These are phyloP conservation scores for Forbesichthys papilliferus DNA, from an alignment of 2,113 vertebrate species.

Conservation along the genomic window DNA sequence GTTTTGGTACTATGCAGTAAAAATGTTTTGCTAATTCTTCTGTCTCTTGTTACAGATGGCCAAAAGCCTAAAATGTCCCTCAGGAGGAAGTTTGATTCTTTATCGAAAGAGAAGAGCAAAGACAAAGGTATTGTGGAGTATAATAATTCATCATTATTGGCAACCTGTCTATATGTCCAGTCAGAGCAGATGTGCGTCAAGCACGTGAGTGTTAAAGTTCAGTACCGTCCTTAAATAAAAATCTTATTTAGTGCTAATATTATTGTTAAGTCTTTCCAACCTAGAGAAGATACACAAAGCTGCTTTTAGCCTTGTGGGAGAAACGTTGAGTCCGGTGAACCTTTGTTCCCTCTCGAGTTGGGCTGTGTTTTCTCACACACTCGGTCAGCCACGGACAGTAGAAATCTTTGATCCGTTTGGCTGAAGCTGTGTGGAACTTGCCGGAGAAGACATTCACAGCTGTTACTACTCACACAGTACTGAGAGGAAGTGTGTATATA, in stretches of 20 bases:
- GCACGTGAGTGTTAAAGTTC: no score
- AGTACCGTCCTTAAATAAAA: not conserved
- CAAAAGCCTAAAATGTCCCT: conserved; percentile 95
- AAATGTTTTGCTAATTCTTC: not conserved
- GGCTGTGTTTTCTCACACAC: conserved; percentile 36
- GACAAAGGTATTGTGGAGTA: conserved; percentile 86
- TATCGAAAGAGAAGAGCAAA: conserved; percentile 96
- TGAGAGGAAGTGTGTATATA: conserved; percentile 50
- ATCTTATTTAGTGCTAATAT: conserved; percentile 8
- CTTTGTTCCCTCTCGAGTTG: conserved; percentile 36
- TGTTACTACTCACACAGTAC: conserved; percentile 42
- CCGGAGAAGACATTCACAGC: conserved; percentile 44
- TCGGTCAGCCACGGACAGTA: conserved; percentile 35
- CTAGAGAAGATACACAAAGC: conserved; percentile 30
- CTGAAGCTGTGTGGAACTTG: conserved; percentile 36
- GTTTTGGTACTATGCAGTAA: not conserved
- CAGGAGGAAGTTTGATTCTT: conserved; percentile 93
- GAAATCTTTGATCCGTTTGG: conserved; percentile 50
- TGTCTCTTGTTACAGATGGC: conserved; percentile 81
- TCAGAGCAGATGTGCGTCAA: not conserved
- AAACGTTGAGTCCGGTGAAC: conserved; percentile 22
- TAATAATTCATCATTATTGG: not conserved
- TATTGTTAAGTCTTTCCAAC: conserved; percentile 23
- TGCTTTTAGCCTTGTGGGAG: conserved; percentile 19
- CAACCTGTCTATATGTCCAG: not conserved